A percentile compares a stretch with the other conserved stretches of the same genome.
Conservation (phyloP, 2,797 vertebrate species). For the Onychomys leucogaster region DNA sequence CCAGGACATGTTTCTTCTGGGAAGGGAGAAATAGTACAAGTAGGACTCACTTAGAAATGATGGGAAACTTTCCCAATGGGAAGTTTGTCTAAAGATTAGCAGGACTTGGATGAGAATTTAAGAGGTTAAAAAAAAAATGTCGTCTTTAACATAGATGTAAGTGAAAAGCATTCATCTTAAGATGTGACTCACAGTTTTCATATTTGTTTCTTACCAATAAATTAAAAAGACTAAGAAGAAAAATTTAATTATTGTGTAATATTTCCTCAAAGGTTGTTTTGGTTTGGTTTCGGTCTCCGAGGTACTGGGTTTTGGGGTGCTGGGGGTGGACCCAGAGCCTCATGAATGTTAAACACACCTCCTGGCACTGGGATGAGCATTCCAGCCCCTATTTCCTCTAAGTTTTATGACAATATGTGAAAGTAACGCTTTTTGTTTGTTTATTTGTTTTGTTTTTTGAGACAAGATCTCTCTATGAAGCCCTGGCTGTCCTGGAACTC, state of each 20-base stretch:
- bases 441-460: background rate
- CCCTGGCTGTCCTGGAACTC: background rate
- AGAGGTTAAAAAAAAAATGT: conserved; percentile 18
- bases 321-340: background rate
- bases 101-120: conserved; percentile 33
- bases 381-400: background rate
- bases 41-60: background rate
- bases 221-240: conserved; percentile 15
- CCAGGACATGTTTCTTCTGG: background rate
- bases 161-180: background rate
- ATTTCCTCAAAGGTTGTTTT: background rate
- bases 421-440: background rate
- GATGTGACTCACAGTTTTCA: background rate
- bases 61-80: background rate
- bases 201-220: background rate
- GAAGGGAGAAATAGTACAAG: background rate
- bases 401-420: background rate
- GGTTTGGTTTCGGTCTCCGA: background rate
- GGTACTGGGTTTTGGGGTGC: background rate
- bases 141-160: background rate
- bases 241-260: conserved; percentile 29
- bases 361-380: background rate
- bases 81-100: background rate
- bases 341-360: no score
- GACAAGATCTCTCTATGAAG: background rate